Evolutionary conservation across 2,888 invertebrate genomes (phyloP).

Genomic region (Tenthredo scrophulariae): DNA sequence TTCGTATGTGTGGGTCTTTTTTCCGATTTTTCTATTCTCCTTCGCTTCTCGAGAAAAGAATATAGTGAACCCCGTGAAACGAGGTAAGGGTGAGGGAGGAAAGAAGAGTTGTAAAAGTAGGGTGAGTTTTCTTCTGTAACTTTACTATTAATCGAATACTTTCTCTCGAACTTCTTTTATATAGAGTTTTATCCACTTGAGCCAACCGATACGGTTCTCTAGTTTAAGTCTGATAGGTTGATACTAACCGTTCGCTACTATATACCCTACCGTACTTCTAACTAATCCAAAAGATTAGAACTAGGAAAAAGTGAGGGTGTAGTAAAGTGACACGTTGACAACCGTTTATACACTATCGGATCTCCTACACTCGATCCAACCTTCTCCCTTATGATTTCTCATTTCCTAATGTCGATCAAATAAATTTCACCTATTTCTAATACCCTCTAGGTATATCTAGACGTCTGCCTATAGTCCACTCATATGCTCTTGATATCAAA

Average conservation of each 20-base stretch:
- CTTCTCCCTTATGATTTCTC: background rate
- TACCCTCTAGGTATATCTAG: background rate
- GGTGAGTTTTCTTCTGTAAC: constrained; percentile 55
- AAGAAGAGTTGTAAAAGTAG: background rate
- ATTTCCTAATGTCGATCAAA: constrained; percentile 14
- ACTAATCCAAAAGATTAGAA: constrained; percentile 22
- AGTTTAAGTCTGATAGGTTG: constrained; percentile 25
- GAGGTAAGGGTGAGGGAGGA: constrained; percentile 17
- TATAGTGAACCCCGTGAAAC: background rate
- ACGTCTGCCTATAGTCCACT: too few species aligned
- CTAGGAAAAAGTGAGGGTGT: background rate
- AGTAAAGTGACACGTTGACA: constrained; percentile 57
- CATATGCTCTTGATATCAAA: background rate
- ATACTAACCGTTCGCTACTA: constrained; percentile 1
- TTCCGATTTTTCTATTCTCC: background rate
- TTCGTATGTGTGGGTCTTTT: background rate
- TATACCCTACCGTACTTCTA: background rate
- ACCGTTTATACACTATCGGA: background rate
- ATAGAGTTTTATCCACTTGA: constrained; percentile 4
- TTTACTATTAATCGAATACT: constrained; percentile 68
- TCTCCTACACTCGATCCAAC: background rate
- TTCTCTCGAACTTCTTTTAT: background rate
- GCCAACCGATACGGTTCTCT: constrained; percentile 18
- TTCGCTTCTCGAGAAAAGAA: constrained; percentile 18
- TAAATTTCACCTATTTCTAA: background rate